These are phyloP conservation scores for Bradysia coprophila DNA, from an alignment of 1,140 invertebrate genomes.

Conservation along the genomic window DNA sequence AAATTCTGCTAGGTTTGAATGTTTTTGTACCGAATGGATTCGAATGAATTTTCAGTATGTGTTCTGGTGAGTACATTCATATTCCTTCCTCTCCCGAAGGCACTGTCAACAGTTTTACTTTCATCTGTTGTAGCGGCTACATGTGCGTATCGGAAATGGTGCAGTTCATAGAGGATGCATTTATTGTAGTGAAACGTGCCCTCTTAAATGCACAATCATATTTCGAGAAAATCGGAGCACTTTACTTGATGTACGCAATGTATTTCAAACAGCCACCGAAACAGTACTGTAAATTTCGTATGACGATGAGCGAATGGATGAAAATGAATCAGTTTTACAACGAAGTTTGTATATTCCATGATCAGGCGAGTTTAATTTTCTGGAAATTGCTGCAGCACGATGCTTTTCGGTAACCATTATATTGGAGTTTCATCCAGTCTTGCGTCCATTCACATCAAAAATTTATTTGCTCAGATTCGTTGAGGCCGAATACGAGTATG, in stretches of 20 bases:
- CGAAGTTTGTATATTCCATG: neutral
- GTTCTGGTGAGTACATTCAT: neutral
- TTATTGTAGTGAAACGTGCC: neutral
- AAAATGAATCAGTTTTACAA: neutral
- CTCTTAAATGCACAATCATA: neutral
- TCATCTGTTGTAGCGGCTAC: neutral
- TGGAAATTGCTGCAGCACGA: neutral
- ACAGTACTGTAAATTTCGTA: neutral
- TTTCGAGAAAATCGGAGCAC: neutral
- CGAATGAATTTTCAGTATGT: neutral
- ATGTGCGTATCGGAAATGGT: neutral
- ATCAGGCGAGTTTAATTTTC: neutral
- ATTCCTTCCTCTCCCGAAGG: neutral
- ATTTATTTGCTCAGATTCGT: neutral
- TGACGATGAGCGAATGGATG: neutral
- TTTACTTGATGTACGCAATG: slow-evolving; percentile 1
- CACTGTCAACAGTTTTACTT: neutral
- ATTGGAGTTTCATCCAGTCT: too few species aligned
- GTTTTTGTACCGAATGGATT: neutral
- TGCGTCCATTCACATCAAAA: too few species aligned
- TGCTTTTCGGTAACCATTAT: neutral
- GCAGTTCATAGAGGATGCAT: neutral
- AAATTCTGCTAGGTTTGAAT: neutral
- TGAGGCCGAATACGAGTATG: neutral
- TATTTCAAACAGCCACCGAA: slow-evolving; percentile 1